These are phyloP conservation scores for Platysternon megacephalum DNA, from an alignment of 2,113 vertebrate genomes.

Conservation along the genomic window DNA sequence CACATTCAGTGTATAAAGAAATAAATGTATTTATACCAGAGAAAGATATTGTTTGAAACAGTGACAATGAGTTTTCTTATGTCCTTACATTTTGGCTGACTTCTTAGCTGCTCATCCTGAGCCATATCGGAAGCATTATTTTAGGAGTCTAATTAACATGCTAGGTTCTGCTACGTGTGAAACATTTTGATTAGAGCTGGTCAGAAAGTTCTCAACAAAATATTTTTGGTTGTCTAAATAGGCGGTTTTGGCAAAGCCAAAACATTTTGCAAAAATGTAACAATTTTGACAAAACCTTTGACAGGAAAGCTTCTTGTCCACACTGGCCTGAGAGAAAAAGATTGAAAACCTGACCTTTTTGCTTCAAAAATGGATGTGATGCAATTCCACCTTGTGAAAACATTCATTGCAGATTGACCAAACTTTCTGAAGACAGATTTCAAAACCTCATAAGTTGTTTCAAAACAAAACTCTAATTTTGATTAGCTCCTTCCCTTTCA, in stretches of 20 bases:
- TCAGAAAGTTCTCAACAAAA: not conserved
- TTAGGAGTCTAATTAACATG: not conserved
- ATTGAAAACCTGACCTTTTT: not conserved
- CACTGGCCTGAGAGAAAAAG: not conserved
- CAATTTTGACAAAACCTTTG: not conserved
- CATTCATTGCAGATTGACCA: not conserved
- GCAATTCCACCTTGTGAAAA: not conserved
- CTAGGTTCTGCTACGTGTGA: not conserved
- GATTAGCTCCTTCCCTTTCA: not conserved
- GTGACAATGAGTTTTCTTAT: not conserved
- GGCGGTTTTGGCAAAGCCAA: fast-evolving
- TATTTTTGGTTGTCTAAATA: not conserved
- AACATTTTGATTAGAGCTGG: not conserved
- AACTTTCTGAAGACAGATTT: not conserved
- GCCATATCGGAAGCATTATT: not conserved
- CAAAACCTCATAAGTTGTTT: not conserved
- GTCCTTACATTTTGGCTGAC: not conserved
- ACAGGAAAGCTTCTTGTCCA: not conserved
- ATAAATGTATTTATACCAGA: not conserved
- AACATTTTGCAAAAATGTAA: not conserved
- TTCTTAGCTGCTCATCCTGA: not conserved
- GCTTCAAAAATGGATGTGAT: fast-evolving
- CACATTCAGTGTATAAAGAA: not conserved
- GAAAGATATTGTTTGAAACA: fast-evolving
- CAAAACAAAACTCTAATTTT: not conserved